These are phyloP conservation scores for Sminthurides bifidus DNA, from an alignment of 1,140 invertebrate species.

Conservation along the genomic window DNA sequence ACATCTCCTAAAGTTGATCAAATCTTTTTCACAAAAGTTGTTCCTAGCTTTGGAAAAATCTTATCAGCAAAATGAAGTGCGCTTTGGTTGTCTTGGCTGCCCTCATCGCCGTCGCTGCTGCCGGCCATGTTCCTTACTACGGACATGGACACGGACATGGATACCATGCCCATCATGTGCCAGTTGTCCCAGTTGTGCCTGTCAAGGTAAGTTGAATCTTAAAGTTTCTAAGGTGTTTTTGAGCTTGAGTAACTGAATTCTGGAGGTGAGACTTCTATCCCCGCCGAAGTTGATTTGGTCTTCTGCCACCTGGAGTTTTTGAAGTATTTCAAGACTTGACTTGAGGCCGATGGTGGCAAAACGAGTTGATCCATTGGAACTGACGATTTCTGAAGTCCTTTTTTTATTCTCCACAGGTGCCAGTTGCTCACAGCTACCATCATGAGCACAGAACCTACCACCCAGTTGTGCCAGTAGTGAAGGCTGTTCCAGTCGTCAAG, in stretches of 20 bases:
- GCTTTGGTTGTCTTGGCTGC: conserved; percentile 19
- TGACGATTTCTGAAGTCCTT: no score
- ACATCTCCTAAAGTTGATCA: background rate
- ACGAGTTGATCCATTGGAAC: no score
- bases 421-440: conserved; percentile 26
- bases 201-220: conserved; percentile 8
- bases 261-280: background rate
- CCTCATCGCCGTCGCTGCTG: conserved; percentile 14
- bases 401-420: conserved; percentile 18
- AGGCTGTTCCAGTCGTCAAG: conserved; percentile 27
- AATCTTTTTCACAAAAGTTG: background rate
- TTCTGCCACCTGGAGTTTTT: background rate
- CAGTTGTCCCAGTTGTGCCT: conserved; percentile 25
- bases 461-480: conserved; percentile 28
- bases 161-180: conserved; percentile 16
- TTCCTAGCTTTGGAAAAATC: background rate
- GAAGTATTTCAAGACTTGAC: background rate
- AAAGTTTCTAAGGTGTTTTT: conserved; percentile 3
- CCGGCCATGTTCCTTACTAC: conserved; percentile 14
- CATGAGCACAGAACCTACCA: conserved; percentile 30
- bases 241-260: background rate
- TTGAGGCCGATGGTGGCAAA: background rate
- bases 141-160: conserved; percentile 17
- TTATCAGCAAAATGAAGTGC: conserved; percentile 20
- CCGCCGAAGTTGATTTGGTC: background rate